A percentile compares a stretch with the other conserved stretches of the same genome.
Conservation (phyloP, 2,113 vertebrate genomes). For the Halichoerus grypus region DNA sequence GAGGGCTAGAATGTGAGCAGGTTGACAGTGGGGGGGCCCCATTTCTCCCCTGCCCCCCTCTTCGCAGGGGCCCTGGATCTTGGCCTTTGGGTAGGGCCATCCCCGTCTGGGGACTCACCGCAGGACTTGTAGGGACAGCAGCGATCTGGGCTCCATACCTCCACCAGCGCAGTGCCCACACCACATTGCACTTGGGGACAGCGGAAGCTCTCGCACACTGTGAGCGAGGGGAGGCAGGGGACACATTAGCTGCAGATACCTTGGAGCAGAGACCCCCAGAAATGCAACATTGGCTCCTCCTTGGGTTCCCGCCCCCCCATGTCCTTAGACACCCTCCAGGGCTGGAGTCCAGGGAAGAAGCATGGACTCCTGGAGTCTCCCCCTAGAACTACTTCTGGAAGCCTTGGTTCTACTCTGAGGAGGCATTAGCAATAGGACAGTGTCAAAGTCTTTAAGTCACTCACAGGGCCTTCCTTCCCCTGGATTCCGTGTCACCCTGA, state of each 20-base stretch:
- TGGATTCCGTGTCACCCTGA: not conserved
- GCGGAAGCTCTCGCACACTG: constrained; percentile 94
- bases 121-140: constrained; percentile 95
- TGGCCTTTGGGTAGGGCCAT: rapidly evolving
- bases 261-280: not conserved
- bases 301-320: not conserved
- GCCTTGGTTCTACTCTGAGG: not conserved
- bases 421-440: not conserved
- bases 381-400: not conserved
- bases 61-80: not conserved
- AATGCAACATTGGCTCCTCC: not conserved
- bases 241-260: not conserved
- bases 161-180: constrained; percentile 90
- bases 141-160: constrained; percentile 89
- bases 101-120: constrained; percentile 86
- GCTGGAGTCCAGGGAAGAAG: not conserved
- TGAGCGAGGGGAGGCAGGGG: not conserved
- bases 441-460: not conserved
- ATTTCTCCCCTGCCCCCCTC: rapidly evolving
- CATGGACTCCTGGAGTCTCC: not conserved
- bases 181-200: constrained; percentile 92
- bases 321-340: not conserved
- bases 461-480: not conserved
- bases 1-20: not conserved
- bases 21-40: not conserved